A percentile compares a stretch with the other conserved stretches of the same genome.
phyloP scores from a whole-genome alignment of 2,113 vertebrate genomes.

The Grantiella picta region DNA sequence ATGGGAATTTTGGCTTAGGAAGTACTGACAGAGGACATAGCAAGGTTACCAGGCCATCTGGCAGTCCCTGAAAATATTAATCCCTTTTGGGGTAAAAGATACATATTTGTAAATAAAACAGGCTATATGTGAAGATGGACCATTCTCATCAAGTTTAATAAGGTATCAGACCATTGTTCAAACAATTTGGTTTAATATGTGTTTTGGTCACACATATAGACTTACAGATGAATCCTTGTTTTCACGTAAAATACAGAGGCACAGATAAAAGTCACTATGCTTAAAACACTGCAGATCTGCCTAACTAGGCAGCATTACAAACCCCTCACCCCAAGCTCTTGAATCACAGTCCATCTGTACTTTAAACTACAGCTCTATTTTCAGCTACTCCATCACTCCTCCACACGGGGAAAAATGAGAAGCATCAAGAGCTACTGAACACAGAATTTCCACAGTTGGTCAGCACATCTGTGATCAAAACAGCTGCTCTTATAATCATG shows the following conservation, averaged over 20 bases:
- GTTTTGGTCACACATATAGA: not conserved
- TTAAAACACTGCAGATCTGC: not conserved
- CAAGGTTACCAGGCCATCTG: conserved; percentile 2
- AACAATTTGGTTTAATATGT: rapidly evolving
- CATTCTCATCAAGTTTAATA: not conserved
- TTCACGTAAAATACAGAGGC: not conserved
- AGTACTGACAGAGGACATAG: not conserved
- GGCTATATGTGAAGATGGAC: not conserved
- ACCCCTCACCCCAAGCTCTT: no score
- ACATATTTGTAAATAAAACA: not conserved
- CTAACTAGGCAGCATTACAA: not conserved
- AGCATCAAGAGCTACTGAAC: not conserved
- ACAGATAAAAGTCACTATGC: not conserved
- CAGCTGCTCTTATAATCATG: not conserved
- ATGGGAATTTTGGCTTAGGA: not conserved
- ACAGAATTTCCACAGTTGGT: not conserved
- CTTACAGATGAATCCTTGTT: not conserved
- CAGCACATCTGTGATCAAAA: not conserved
- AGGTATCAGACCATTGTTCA: not conserved
- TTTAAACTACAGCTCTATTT: not conserved
- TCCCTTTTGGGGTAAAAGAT: not conserved
- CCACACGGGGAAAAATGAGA: not conserved
- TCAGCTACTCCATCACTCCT: not conserved
- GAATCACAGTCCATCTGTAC: not conserved
- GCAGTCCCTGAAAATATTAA: not conserved